Base-by-base conservation (phyloP, 2,888 invertebrate species). In the Drepanosiphum platanoidis region DNA sequence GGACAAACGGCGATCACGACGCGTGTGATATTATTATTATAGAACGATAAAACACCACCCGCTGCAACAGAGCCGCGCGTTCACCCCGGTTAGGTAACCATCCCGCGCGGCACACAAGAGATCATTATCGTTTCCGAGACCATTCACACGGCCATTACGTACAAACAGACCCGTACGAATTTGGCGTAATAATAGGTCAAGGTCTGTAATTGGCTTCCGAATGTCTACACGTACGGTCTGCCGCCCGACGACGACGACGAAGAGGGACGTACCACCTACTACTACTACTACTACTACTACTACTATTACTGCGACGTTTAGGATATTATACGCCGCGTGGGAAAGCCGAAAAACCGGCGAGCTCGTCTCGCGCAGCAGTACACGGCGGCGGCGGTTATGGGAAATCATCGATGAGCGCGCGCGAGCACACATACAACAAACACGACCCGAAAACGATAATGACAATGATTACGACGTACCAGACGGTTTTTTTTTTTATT, bases 151-250 rank as follows among this genome's bases (percentile, higher is more conserved):
- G 27, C 77, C 39, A 39, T 68, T 27, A 75, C 72, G n/a, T 18
- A 27, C 27, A 13, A 36, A 32, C 34, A 46, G 68, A 15, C 34
- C 46, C 36, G 52, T 36, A 39, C 36, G 68, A 84, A 68, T 84
- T 84, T 75, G 84, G 46, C 34, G 34, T 84, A 84, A 84, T 84
- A 84, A 84, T 36, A 84, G 74, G 84, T 77, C 66, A 77, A 84
- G 11, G 75, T 52, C 30, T 66, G 34, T 74, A 77, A 84, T 84
- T 77, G 84, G 84, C 84, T 84, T 77, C 84, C 58, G 84, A 84
- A 84, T 32, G 68, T 84, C 77, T 84, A 52, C 84, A 84, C 84
- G 84, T 84, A 77, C 46, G 27, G n/a, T 66, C 75, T n/a, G 66
- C 66, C 75, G 84, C 27, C 82, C 58, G 39, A 75, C 46, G 1